These are phyloP conservation scores for Hypolimnas misippus DNA, from an alignment of 2,888 invertebrate species.

Conservation along the genomic window DNA sequence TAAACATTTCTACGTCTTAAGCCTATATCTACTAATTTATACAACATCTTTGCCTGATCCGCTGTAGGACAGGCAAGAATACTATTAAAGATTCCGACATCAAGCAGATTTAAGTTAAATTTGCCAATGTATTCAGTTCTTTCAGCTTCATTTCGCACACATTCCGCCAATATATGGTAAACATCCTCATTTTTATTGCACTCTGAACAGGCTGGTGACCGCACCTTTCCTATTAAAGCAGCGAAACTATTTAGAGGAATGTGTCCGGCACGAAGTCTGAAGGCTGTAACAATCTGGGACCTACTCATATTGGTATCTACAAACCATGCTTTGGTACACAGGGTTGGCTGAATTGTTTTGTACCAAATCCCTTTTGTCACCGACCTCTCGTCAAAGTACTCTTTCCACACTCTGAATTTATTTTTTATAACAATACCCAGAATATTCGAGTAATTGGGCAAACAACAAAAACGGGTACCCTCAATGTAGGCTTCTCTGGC, in stretches of 20 bases:
- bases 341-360: too few species aligned
- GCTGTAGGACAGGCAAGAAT: too few species aligned
- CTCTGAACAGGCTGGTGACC: background rate
- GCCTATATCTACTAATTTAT: too few species aligned
- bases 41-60: too few species aligned
- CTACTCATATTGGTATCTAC: too few species aligned
- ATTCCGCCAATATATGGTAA: background rate
- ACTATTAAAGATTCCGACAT: too few species aligned
- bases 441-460: background rate
- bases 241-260: constrained; percentile 8
- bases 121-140: background rate
- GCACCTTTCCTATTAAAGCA: constrained; percentile 2
- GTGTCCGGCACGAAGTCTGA: constrained; percentile 13
- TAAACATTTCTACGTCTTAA: too few species aligned
- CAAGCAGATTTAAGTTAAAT: too few species aligned
- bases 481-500: constrained; percentile 16
- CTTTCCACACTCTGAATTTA: too few species aligned
- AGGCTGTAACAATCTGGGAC: background rate
- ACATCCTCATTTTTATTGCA: constrained; percentile 10
- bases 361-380: too few species aligned
- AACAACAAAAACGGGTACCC: background rate
- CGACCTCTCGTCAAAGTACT: too few species aligned
- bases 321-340: too few species aligned
- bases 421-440: background rate
- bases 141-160: background rate